A percentile compares a stretch with the other conserved stretches of the same genome.
Evolutionary conservation across 2,797 vertebrate genomes (phyloP).

Genomic region (Chrosomus eos): DNA sequence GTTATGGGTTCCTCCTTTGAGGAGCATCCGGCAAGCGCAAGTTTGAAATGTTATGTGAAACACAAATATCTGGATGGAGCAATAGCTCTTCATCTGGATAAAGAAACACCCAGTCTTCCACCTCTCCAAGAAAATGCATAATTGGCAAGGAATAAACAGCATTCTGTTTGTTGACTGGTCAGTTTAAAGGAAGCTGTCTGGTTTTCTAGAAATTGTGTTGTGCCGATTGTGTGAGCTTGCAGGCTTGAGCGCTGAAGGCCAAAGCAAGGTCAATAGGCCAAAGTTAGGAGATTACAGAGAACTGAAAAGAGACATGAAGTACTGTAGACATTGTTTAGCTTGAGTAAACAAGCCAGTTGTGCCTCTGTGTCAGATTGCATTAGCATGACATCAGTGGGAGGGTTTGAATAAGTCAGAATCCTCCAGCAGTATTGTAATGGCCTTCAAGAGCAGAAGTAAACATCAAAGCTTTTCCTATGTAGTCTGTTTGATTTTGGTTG

Average conservation of each 20-base stretch:
- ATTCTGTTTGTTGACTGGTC: slow-evolving; percentile 27
- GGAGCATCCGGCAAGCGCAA: slow-evolving; percentile 47
- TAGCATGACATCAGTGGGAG: slow-evolving; percentile 50
- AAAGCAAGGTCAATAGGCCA: slow-evolving; percentile 1
- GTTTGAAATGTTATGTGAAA: slow-evolving; percentile 51
- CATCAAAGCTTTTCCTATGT: slow-evolving; percentile 37
- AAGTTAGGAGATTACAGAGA: slow-evolving; percentile 38
- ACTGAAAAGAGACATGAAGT: slow-evolving; percentile 28
- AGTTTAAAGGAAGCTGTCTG: slow-evolving; percentile 31
- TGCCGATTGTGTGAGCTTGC: slow-evolving; percentile 19
- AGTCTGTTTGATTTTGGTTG: slow-evolving; percentile 2
- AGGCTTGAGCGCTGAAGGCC: background rate
- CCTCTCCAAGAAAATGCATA: slow-evolving; percentile 12
- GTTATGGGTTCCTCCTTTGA: slow-evolving; percentile 24
- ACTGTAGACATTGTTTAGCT: slow-evolving; percentile 44
- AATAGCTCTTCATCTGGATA: slow-evolving; percentile 42
- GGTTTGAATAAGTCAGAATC: slow-evolving; percentile 41
- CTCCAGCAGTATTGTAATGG: slow-evolving; percentile 36
- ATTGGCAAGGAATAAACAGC: slow-evolving; percentile 21
- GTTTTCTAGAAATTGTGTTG: slow-evolving; percentile 22
- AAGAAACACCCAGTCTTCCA: slow-evolving; percentile 18
- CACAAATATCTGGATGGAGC: slow-evolving; percentile 55
- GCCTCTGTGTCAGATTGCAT: slow-evolving; percentile 47
- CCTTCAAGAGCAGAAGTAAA: slow-evolving; percentile 37
- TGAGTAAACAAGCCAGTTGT: slow-evolving; percentile 45